Base-by-base conservation (phyloP, 92 coral and sea anemone genomes). In the Porites divaricata region DNA sequence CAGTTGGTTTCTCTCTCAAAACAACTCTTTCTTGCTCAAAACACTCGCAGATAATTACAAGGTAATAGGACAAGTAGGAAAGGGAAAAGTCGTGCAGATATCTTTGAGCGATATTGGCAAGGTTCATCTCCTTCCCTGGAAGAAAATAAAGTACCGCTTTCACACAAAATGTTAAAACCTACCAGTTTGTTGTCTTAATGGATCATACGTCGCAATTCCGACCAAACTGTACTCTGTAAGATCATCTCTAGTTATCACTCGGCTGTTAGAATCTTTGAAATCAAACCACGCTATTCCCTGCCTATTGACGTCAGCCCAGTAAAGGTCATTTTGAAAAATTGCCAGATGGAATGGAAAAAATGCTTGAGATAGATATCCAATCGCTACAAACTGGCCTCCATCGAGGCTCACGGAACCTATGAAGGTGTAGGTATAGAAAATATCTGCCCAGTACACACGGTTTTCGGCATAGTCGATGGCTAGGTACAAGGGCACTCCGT, bases 371-470 rank as follows among this genome's bases (percentile, higher is more conserved):
- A 80, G 65, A 51, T 16, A 25, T 70, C 20, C 35, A n/a, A 26
- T 14, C 2, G 1, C 6, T 80, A 2, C n/a, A 12, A 53, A 68
- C 17, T 25, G 41, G 54, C 28, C 1, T 70, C 68, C 59, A 80
- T 26, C 48, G 76, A 80, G 17, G 45, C 45, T 35, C 45, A 35
- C 45, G 45, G 45, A 35, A 35, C 75, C 76, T 1, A 80, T 69
- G 35, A 80, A 54, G 53, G 67, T 56, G 76, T 20, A 50, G 22
- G 51, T 4, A 9, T 22, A n/a, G 24, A 17, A 67, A 13, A 80
- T 74, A 77, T 95, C 95, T 78, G 81, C 62, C 97, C 95, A 93
- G 83, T 89, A 93, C 9, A 93, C 45, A 23, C 88, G 83, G 79
- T 75, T 83, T 26, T 22, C 77, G 25, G 24, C 72, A 77, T 90